Conservation (phyloP, 2,113 vertebrate species). For the Quiscalus mexicanus region DNA sequence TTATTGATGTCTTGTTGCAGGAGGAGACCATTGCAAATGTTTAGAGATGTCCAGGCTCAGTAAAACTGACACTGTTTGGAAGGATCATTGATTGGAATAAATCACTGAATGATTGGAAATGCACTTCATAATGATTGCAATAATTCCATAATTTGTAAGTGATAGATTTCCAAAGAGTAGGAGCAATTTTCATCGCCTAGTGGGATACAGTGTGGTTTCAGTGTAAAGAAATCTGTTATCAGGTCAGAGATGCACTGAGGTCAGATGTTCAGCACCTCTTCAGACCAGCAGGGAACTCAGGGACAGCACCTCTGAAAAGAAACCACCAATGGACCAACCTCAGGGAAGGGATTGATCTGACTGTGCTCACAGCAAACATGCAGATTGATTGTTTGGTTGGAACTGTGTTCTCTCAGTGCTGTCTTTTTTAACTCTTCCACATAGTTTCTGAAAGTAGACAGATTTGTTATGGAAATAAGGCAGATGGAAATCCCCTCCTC, state of each 20-base stretch:
- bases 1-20: background rate
- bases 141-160: background rate
- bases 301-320: background rate
- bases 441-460: background rate
- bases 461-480: constrained; percentile 17
- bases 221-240: background rate
- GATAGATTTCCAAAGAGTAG: background rate
- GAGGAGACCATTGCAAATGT: background rate
- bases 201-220: background rate
- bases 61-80: background rate
- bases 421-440: background rate
- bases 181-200: background rate
- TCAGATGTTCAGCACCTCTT: background rate
- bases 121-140: background rate
- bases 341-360: background rate
- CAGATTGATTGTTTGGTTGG: background rate
- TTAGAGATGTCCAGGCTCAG: background rate
- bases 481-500: background rate
- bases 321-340: background rate
- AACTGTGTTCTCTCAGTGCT: background rate
- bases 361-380: background rate
- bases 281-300: background rate
- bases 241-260: background rate
- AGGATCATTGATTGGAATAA: background rate
- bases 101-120: background rate